These are phyloP conservation scores for Atta texana DNA, from an alignment of 1,140 invertebrate species.

Conservation along the genomic window DNA sequence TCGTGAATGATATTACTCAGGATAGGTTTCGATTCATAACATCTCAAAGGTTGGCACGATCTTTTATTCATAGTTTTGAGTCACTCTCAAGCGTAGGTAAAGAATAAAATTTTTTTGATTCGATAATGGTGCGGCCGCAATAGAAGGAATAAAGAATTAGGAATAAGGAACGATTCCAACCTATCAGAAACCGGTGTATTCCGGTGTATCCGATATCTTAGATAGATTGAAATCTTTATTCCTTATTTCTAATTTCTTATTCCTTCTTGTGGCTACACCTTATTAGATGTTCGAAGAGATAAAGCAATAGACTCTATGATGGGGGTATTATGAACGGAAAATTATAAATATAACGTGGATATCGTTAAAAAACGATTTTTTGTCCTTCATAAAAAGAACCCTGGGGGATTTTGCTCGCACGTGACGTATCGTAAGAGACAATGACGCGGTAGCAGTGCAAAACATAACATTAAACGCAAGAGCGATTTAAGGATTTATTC, in stretches of 20 bases:
- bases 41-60: neutral
- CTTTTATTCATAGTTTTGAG: slow-evolving; percentile 17
- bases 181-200: no score
- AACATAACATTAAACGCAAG: slow-evolving; percentile 46
- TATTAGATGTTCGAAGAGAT: neutral
- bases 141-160: no score
- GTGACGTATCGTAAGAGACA: slow-evolving; percentile 38
- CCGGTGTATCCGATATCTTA: no score
- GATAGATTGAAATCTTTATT: no score
- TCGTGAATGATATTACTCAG: slow-evolving; percentile 13
- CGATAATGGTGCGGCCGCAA: no score
- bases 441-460: slow-evolving; percentile 26
- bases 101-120: neutral
- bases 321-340: neutral
- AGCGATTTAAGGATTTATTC: slow-evolving; percentile 55
- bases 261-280: no score
- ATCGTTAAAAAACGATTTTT: neutral
- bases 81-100: neutral
- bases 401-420: neutral
- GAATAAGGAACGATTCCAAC: no score
- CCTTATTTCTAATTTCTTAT: no score
- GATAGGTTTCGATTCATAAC: neutral
- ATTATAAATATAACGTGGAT: neutral
- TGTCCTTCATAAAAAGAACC: neutral
- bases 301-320: no score